Evolutionary conservation across 2,888 invertebrate species (phyloP).

Genomic region (Halictus quadricinctus): DNA sequence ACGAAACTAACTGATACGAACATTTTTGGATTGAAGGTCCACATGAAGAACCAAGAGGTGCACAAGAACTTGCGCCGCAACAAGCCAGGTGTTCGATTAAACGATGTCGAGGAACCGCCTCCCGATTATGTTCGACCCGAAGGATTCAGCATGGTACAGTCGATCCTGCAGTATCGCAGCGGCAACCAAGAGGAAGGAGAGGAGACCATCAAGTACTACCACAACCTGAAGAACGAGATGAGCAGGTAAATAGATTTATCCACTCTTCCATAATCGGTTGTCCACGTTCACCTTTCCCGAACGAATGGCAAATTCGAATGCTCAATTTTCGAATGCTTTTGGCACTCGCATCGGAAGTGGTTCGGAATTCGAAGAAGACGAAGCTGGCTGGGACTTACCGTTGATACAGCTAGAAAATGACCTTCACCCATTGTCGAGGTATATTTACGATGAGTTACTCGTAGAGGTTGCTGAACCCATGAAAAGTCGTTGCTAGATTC

Average conservation of each 20-base stretch:
- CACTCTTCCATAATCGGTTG: background rate
- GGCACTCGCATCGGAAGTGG: slow-evolving; percentile 82
- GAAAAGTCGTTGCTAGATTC: background rate
- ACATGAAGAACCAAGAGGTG: slow-evolving; percentile 87
- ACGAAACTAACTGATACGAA: too few relatives aligned
- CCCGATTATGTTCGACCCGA: slow-evolving; percentile 85
- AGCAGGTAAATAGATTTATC: slow-evolving; percentile 80
- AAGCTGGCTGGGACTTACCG: slow-evolving; percentile 86
- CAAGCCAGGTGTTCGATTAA: slow-evolving; percentile 85
- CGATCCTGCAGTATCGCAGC: slow-evolving; percentile 81
- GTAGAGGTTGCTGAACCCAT: background rate
- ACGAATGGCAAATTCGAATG: slow-evolving; percentile 73
- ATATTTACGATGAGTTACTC: slow-evolving; percentile 39
- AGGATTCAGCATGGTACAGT: slow-evolving; percentile 86
- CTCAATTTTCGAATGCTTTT: slow-evolving; percentile 79
- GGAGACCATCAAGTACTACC: slow-evolving; percentile 79
- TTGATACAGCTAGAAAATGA: slow-evolving; percentile 82
- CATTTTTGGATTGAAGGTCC: slow-evolving; percentile 81
- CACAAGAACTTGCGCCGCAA: slow-evolving; percentile 87
- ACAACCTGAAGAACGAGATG: slow-evolving; percentile 82
- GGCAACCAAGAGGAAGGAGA: slow-evolving; percentile 77
- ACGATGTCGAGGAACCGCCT: slow-evolving; percentile 84
- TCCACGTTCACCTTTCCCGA: background rate
- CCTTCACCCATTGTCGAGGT: slow-evolving; percentile 81
- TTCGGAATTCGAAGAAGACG: slow-evolving; percentile 84